Conservation (phyloP, 2,113 vertebrate genomes). For the Burhinus oedicnemus region DNA sequence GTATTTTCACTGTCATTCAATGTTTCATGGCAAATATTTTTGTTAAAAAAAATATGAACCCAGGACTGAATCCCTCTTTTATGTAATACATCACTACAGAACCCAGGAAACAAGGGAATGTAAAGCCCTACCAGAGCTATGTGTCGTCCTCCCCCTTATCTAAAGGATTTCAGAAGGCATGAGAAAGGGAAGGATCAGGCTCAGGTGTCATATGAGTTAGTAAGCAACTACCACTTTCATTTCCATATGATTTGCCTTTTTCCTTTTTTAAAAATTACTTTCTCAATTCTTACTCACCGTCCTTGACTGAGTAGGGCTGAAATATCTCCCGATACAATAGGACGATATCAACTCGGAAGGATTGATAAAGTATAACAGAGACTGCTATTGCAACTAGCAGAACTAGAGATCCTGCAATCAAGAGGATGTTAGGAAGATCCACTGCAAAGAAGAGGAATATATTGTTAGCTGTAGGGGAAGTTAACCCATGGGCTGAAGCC, state of each 20-base stretch:
- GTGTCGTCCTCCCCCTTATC: neutral
- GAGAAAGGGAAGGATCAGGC: neutral
- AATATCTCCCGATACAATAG: constrained; percentile 65
- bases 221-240: neutral
- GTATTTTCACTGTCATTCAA: neutral
- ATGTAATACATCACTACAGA: neutral
- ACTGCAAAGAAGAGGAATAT: constrained; percentile 41
- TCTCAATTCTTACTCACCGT: constrained; percentile 68
- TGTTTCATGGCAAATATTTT: neutral
- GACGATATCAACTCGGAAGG: constrained; percentile 65
- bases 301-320: constrained; percentile 31
- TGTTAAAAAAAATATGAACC: neutral
- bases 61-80: neutral
- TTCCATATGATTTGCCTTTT: neutral
- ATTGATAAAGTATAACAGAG: constrained; percentile 46
- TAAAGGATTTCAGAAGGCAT: neutral
- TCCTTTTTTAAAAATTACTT: neutral
- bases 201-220: neutral
- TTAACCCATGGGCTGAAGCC: accelerated
- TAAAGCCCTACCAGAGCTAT: neutral
- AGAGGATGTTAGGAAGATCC: neutral
- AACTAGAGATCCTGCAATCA: constrained; percentile 45
- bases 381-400: constrained; percentile 40
- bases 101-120: neutral
- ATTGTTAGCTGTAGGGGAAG: neutral